These are phyloP conservation scores for Diceros bicornis DNA, from an alignment of 2,797 vertebrate genomes.

Conservation along the genomic window DNA sequence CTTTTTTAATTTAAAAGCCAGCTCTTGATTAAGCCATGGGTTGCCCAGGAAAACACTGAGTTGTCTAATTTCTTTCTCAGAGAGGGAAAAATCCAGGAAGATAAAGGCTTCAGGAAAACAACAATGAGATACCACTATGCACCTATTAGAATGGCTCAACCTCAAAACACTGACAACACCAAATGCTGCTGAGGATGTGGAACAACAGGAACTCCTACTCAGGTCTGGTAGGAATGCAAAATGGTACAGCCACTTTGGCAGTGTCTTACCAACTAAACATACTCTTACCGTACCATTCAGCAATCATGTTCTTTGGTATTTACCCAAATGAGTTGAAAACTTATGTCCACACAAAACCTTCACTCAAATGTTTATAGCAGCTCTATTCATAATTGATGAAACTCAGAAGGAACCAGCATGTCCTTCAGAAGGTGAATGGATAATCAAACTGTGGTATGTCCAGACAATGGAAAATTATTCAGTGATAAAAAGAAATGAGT, in stretches of 20 bases:
- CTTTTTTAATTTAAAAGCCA: neutral
- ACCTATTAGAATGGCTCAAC: neutral
- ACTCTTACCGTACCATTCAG: neutral
- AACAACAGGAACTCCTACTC: neutral
- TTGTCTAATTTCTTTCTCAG: constrained; percentile 8
- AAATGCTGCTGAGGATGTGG: neutral
- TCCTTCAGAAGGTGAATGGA: neutral
- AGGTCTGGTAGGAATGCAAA: neutral
- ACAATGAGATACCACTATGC: neutral
- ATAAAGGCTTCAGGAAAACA: neutral
- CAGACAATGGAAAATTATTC: neutral
- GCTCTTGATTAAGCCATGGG: neutral
- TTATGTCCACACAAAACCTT: neutral
- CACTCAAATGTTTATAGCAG: neutral
- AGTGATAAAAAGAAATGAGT: neutral
- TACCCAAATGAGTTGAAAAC: neutral
- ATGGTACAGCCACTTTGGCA: neutral
- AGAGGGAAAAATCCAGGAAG: neutral
- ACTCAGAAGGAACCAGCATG: neutral
- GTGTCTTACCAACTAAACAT: neutral
- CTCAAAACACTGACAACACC: neutral
- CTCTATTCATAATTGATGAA: neutral
- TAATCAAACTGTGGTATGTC: neutral
- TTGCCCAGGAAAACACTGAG: neutral
- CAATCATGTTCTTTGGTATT: neutral